Evolutionary conservation across 1,140 invertebrate genomes (phyloP).

Genomic region (Psix sp.): DNA sequence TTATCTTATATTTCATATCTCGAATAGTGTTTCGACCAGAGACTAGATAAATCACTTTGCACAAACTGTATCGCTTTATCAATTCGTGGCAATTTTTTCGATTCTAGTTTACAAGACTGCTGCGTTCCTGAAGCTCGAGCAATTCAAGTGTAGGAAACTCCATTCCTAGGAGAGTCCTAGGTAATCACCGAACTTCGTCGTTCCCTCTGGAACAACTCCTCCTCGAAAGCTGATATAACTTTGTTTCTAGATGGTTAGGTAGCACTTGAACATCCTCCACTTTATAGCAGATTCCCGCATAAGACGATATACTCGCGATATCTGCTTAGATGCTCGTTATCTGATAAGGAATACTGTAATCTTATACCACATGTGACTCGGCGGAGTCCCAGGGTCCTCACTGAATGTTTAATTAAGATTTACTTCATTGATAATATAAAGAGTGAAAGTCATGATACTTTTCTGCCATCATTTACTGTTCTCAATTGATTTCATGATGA

Average conservation of each 20-base stretch:
- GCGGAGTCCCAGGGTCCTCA: not conserved
- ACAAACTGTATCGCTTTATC: slow-evolving; percentile 16
- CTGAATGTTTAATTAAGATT: slow-evolving; percentile 37
- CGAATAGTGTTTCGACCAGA: no score
- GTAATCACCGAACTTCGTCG: slow-evolving; percentile 77
- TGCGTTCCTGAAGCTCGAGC: slow-evolving; percentile 70
- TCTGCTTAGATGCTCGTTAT: slow-evolving; percentile 56
- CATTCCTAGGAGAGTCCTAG: slow-evolving; percentile 75
- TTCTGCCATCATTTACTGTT: no score
- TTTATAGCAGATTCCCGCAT: slow-evolving; percentile 58
- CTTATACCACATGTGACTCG: slow-evolving; percentile 20
- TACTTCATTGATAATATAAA: slow-evolving; percentile 8
- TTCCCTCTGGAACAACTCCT: slow-evolving; percentile 71
- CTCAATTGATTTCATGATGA: no score
- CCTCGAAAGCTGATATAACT: slow-evolving; percentile 75
- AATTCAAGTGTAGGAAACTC: slow-evolving; percentile 74
- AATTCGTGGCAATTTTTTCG: slow-evolving; percentile 22
- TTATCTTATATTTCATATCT: no score
- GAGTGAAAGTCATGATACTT: no score
- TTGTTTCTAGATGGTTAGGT: slow-evolving; percentile 72
- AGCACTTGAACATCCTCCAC: slow-evolving; percentile 64
- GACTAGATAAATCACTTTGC: not conserved
- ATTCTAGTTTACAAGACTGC: slow-evolving; percentile 70
- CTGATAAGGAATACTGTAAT: slow-evolving; percentile 48
- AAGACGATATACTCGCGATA: slow-evolving; percentile 60